phyloP scores from a whole-genome alignment of 2,797 vertebrate genomes.

The Tadarida brasiliensis region DNA sequence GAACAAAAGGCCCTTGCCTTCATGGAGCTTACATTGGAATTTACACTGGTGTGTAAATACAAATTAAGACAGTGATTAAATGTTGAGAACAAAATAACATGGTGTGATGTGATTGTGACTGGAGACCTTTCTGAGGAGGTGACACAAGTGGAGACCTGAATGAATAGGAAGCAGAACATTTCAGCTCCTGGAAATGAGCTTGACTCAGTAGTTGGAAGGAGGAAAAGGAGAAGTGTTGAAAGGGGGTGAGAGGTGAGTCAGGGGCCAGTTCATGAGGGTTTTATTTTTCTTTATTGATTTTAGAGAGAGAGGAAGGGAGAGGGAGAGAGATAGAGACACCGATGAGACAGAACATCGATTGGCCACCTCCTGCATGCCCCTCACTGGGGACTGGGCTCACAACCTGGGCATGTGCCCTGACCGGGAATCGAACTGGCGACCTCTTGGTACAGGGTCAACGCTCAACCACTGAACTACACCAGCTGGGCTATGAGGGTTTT shows the following conservation, averaged over 20 bases:
- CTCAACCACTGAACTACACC: too few relatives aligned
- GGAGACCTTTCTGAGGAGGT: slow-evolving; percentile 30
- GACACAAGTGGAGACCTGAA: slow-evolving; percentile 27
- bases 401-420: too few relatives aligned
- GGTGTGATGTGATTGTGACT: slow-evolving; percentile 35
- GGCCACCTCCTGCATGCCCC: too few relatives aligned
- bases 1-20: slow-evolving; percentile 16
- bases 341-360: too few relatives aligned
- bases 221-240: background rate
- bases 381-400: too few relatives aligned
- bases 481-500: background rate
- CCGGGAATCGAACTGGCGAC: too few relatives aligned
- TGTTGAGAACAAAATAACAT: slow-evolving; percentile 18
- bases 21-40: slow-evolving; percentile 1
- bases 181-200: background rate
- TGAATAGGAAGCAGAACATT: background rate
- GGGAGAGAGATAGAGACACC: too few relatives aligned
- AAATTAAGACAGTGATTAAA: slow-evolving; percentile 18
- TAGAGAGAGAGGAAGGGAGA: too few relatives aligned
- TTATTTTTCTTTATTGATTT: too few relatives aligned
- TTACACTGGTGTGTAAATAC: background rate
- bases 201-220: background rate
- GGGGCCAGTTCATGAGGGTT: background rate
- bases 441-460: too few relatives aligned
- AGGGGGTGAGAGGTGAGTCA: background rate